Evolutionary conservation across 2,113 vertebrate genomes (phyloP).

Genomic region (Hiodon tergisus): DNA sequence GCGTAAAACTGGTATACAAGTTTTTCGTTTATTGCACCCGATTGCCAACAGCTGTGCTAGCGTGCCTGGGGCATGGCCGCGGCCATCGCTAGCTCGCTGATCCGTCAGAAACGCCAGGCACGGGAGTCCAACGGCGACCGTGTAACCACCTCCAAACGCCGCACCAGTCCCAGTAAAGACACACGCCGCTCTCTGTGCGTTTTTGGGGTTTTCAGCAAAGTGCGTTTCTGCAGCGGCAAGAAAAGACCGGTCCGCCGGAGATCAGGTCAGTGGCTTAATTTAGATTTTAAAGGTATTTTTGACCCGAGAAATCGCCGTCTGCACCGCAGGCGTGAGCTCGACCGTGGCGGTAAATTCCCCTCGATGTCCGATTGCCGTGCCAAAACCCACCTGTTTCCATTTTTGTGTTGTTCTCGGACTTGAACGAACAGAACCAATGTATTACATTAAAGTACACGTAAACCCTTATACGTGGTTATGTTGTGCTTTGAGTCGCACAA

Average conservation of each 20-base stretch:
- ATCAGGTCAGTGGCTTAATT: conserved; percentile 73
- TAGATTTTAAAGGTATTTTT: neutral
- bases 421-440: no score
- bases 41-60: neutral
- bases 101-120: conserved; percentile 91
- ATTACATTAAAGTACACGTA: no score
- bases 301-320: neutral
- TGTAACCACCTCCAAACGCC: conserved; percentile 78
- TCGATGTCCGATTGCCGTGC: no score
- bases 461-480: no score
- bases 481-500: no score
- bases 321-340: no score
- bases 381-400: no score
- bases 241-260: conserved; percentile 80
- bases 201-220: conserved; percentile 87
- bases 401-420: no score
- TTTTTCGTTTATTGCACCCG: no score
- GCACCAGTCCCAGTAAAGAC: conserved; percentile 86
- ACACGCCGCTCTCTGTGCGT: conserved; percentile 74
- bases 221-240: conserved; percentile 89
- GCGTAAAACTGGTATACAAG: no score
- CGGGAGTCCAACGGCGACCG: conserved; percentile 87
- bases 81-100: conserved; percentile 89
- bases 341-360: no score
- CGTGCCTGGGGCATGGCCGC: conserved; percentile 74